Conservation (phyloP, 2,113 vertebrate genomes). For the Cacatua alba region DNA sequence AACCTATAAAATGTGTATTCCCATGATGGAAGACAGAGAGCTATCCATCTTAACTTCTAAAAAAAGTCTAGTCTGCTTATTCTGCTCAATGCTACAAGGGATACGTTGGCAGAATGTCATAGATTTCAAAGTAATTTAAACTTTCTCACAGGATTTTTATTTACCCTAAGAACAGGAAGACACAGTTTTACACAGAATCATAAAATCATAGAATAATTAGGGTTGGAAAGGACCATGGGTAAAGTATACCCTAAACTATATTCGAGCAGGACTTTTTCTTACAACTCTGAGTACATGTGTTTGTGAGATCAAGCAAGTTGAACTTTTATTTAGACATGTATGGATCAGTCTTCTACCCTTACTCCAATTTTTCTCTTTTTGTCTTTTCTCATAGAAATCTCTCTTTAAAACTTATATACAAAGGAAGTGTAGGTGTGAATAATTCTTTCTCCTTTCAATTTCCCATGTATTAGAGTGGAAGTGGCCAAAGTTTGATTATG, state of each 20-base stretch:
- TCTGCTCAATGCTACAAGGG: neutral
- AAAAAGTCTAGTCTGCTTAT: neutral
- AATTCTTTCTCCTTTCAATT: neutral
- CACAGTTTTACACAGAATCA: neutral
- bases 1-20: neutral
- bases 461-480: neutral
- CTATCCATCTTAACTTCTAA: neutral
- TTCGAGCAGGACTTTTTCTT: neutral
- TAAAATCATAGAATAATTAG: neutral
- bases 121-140: neutral
- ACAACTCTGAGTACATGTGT: rapidly evolving
- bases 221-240: neutral
- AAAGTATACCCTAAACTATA: neutral
- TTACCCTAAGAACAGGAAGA: neutral
- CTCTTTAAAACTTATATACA: neutral
- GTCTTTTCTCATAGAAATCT: neutral
- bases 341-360: neutral
- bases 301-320: neutral
- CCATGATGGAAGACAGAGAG: neutral
- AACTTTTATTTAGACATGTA: neutral
- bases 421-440: neutral
- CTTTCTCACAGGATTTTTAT: neutral
- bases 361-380: neutral
- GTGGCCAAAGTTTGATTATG: neutral
- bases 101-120: neutral